Evolutionary conservation across 2,113 vertebrate species (phyloP).

Genomic region (Entomyzon cyanotis): DNA sequence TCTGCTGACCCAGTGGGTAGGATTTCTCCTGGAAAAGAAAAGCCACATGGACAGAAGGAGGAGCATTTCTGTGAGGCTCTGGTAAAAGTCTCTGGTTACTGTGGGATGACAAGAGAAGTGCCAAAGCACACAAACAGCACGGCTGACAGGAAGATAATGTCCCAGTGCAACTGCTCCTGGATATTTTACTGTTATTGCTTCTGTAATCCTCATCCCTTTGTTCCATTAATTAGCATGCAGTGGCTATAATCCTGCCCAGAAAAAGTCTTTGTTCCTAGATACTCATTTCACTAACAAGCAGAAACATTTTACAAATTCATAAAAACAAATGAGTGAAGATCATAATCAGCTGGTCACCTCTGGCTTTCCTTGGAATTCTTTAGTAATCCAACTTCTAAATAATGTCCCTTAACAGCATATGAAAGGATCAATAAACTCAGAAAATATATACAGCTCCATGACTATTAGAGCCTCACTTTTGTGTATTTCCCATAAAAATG

Average conservation of each 20-base stretch:
- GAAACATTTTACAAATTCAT: background rate
- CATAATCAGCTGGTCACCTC: background rate
- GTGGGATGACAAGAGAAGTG: background rate
- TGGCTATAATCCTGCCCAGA: background rate
- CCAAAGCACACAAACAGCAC: background rate
- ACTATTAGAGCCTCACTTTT: background rate
- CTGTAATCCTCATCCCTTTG: conserved; percentile 18
- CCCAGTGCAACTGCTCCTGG: background rate
- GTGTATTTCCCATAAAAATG: background rate
- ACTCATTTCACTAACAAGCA: background rate
- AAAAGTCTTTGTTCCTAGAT: conserved; percentile 15
- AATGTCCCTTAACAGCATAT: background rate
- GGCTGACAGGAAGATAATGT: background rate
- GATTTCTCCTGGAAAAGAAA: background rate
- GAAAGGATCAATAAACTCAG: background rate
- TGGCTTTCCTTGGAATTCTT: background rate
- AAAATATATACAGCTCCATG: background rate
- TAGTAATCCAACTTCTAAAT: background rate
- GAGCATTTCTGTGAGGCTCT: background rate
- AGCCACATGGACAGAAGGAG: background rate
- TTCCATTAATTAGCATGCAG: conserved; percentile 7
- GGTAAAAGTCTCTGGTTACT: background rate
- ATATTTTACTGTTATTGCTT: conserved; percentile 32
- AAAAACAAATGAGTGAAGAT: background rate
- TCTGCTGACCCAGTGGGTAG: background rate